Evolutionary conservation across 2,113 vertebrate genomes (phyloP), one percentile per base, ranked within the genome.

Genomic region (Arvicanthis niloticus): DNA sequence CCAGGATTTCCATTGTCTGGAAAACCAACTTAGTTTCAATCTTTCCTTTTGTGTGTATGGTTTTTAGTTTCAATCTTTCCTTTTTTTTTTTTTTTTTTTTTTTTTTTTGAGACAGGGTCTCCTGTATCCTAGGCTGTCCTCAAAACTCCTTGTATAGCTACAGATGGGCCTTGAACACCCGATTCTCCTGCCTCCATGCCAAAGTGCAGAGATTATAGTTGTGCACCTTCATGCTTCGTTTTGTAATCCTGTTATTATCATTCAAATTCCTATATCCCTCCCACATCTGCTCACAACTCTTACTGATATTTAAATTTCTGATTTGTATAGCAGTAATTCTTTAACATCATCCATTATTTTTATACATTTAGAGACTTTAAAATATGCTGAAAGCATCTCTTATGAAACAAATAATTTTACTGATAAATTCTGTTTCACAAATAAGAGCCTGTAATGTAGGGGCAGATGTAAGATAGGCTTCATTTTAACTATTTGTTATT

Each of bases 1-100:
- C 82, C 16, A 67, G 17, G 82, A 34, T 65, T 48, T 67, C 53
- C 96, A 56, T 95, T 96, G 42, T 91, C 90, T 86, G 88, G 95
- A 93, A 94, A 72, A 67, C 7, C 65, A 45, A 88, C 91, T 92
- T 91, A 84, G 87, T 17, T 87, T 75, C 72, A 76, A 77, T 75
- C 53, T 82, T 75, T 72, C 67, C 82, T 11, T 51, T 10, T 48
- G 45, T 45, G 45, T 45, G 45, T 45, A n/a, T n/a, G n/a, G n/a
- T n/a, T n/a, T n/a, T 92, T 91, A 84, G 87, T 17, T 87, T 75
- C 72, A 76, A 77, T 75, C 53, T 82, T 75, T 72, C 67, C 82
- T 11, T 51, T 10, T 48, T 45, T 81, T 45, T 51, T 51, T 22
- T 12, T n/a, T n/a, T 8, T 51, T 51, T 48, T 48, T 21, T 19